Evolutionary conservation across 2,888 invertebrate species (phyloP), one percentile per base, ranked within the genome.

Genomic region (Uropetala carovei): DNA sequence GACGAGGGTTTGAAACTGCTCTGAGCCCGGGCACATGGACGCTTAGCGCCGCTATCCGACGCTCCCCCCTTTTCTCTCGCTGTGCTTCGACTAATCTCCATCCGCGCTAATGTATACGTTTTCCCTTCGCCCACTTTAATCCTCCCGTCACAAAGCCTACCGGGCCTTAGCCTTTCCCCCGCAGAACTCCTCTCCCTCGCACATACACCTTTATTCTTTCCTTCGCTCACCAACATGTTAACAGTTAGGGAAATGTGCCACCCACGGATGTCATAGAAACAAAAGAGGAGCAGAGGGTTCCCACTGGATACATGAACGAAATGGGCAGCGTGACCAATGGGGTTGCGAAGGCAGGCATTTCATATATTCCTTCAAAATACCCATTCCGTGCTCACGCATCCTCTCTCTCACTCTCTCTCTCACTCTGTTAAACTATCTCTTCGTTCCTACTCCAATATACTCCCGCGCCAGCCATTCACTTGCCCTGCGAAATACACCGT

Each of bases 71-170:
- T 13, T 75, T 27, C 27, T 27, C n/a, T n/a, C 4, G 18, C 75
- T 27, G 10, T 75, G 75, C 27, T 75, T 75, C 75, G 22, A 75
- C 75, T 75, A 75, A 75, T 75, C 75, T 75, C 75, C 75, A 75
- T 75, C 75, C 75, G 4, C 75, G 75, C 75, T 75, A 75, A 75
- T 75, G 75, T 75, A 75, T 75, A 75, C 75, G 75, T 75, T 75
- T 75, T 75, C 75, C 68, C 75, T 75, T 75, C 75, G 11, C 75
- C 18, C 22, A 22, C 75, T 75, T 75, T 75, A 75, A 75, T 75
- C 75, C 75, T 75, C 75, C 43, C 43, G 75, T 75, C 75, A 75
- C 75, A 75, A 75, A 75, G 75, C 75, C 75, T 22, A 5, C 75
- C 75, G 27, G 22, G 22, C 22, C 75, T 75, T n/a, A n/a, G 22